Evolutionary conservation across 2,797 vertebrate species (phyloP), one percentile per base, ranked within the genome.

Genomic region (Rhinoraja longicauda): DNA sequence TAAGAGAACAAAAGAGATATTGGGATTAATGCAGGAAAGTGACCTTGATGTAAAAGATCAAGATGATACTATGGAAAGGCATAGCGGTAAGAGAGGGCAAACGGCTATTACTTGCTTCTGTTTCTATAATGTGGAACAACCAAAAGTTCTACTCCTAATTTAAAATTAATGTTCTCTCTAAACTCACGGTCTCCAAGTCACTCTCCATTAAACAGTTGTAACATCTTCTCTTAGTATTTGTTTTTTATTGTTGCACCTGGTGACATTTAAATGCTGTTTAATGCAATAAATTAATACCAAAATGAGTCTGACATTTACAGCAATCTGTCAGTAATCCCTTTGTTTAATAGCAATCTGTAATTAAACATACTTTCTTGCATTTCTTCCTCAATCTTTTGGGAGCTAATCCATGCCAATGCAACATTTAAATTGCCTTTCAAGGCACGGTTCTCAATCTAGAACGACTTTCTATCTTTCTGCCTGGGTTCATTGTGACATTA

Each of bases 261-360:
- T 67, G 84, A 88, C 59, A 88, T 88, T 59, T 88, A 67, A 88
- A 64, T 59, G 29, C 15, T 32, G n/a, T 88, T 88, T 88, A 88
- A 6, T 32, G 59, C 64, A 88, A 17, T 64, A 88, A 88, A 5
- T 64, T 64, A 29, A 36, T 64, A 64, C 84, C 57, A 32, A 67
- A 19, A 32, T 88, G 15, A 36, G n/a, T 64, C 29, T 64, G 59
- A 36, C 59, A 88, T 88, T 88, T 88, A 62, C 84, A 88, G n/a
- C 59, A 88, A 88, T 64, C 84, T 88, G 84, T 12, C 59, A 88
- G 26, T n/a, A 88, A 88, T 64, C 84, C 59, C 45, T 67, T 59
- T 36, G 59, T 13, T 77, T 77, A 77, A 77, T n/a, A 77, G n/a
- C 59, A 67, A 88, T 88, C 29, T 64, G n/a, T n/a, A n/a, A 19